Conservation (phyloP, 2,113 vertebrate genomes). For the Otocyon megalotis region DNA sequence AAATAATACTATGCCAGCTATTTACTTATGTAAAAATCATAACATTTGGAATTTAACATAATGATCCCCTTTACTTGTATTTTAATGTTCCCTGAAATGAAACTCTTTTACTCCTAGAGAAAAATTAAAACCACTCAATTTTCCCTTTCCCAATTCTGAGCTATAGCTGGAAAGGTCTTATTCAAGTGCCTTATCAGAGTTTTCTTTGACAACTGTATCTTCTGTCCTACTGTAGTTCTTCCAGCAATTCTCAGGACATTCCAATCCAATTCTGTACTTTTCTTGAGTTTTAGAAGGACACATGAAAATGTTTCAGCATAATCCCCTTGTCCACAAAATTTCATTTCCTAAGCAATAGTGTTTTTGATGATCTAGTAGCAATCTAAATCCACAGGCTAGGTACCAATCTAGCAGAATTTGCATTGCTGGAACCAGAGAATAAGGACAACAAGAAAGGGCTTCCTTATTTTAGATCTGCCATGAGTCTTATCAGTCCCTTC, state of each 20-base stretch:
- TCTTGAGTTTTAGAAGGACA: conserved; percentile 19
- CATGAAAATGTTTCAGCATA: conserved; percentile 13
- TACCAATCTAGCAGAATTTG: background rate
- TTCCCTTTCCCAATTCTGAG: background rate
- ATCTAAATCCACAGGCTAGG: background rate
- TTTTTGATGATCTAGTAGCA: background rate
- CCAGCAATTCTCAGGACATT: background rate
- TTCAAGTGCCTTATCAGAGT: background rate
- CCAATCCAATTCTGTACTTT: conserved; percentile 5
- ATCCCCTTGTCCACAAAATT: background rate
- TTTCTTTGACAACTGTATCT: background rate
- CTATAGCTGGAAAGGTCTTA: background rate
- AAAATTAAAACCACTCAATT: background rate
- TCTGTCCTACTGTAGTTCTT: background rate
- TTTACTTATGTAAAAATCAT: background rate
- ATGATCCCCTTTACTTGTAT: background rate
- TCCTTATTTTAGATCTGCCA: background rate
- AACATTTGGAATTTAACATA: conserved; percentile 27
- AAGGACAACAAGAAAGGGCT: background rate
- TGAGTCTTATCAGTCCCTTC: background rate
- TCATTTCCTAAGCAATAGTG: background rate
- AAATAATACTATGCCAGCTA: background rate
- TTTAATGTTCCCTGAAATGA: conserved; percentile 12
- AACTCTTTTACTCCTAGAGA: background rate
- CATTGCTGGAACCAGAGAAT: background rate